Evolutionary conservation across 2,888 invertebrate species (phyloP).

Genomic region (Dryomyza anilis): DNA sequence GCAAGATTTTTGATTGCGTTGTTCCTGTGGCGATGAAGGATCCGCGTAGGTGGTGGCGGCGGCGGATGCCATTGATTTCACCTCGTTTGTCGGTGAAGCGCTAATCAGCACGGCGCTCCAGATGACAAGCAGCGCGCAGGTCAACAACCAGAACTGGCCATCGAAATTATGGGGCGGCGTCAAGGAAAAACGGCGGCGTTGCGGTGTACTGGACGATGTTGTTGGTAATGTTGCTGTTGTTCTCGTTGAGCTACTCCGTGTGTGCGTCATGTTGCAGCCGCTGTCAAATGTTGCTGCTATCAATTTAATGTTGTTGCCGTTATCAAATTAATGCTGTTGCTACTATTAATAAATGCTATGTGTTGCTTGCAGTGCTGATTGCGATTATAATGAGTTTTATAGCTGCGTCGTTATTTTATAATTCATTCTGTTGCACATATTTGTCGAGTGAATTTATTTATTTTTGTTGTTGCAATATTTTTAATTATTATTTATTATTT

Average conservation of each 20-base stretch:
- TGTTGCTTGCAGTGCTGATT: not conserved
- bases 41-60: conserved; percentile 35
- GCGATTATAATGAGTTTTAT: not conserved
- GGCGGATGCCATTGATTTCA: not conserved
- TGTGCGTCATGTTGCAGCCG: not conserved
- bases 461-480: not conserved
- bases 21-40: no score
- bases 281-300: no score
- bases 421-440: conserved; percentile 10
- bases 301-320: no score
- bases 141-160: conserved; percentile 29
- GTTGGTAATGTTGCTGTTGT: not conserved
- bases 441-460: not conserved
- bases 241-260: not conserved
- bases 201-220: no score
- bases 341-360: no score
- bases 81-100: not conserved
- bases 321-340: no score
- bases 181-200: no score
- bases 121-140: conserved; percentile 28
- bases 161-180: conserved; percentile 20
- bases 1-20: conserved; percentile 50
- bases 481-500: no score
- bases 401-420: not conserved
- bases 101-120: conserved; percentile 34